Evolutionary conservation across 2,888 invertebrate genomes (phyloP), one percentile per base, ranked within the genome.

Genomic region (Idaea aversata): DNA sequence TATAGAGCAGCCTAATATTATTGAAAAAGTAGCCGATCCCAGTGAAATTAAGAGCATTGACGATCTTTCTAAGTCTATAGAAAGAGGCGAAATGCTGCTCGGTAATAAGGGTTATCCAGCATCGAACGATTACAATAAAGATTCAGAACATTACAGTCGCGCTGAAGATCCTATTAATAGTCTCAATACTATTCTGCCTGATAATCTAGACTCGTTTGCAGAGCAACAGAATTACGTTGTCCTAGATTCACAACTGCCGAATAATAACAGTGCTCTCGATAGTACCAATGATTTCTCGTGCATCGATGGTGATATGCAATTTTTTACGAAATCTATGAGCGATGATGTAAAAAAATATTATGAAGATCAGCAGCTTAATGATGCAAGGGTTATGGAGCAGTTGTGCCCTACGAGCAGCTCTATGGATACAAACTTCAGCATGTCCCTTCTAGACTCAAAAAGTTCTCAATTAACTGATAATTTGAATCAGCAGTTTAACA

Each of bases 21-120:
- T 93, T 57, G 93, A 93, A 79, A 91, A 90, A 67, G 90, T 93
- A 5, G 82, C 90, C 3, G 91, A 93, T 70, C 92, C 91, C 2
- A 91, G 89, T 69, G 90, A 91, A 86, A 93, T 93, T 35, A 93
- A 93, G 72, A 93, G 93, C 70, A 93, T 93, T 58, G 93, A 93
- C 74, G 93, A 93, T 68, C 75, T 93, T 5, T 93, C 93, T 0
- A 91, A 93, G 75, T 92, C 92, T 5, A 92, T 93, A 69, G 91
- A 91, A 72, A 81, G 90, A 68, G 91, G 91, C 34, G 93, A 91
- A 80, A 88, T 92, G 82, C 73, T 92, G 64, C 80, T 90, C 61
- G 81, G 85, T 25, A 79, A 80, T 34, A 92, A 92, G 74, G 78
- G 73, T 64, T 90, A 86, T 67, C 66, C 82, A 13, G 71, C 82